Evolutionary conservation across 2,113 vertebrate species (phyloP), one percentile per base, ranked within the genome.

Genomic region (Poeciliopsis turrubarensis): DNA sequence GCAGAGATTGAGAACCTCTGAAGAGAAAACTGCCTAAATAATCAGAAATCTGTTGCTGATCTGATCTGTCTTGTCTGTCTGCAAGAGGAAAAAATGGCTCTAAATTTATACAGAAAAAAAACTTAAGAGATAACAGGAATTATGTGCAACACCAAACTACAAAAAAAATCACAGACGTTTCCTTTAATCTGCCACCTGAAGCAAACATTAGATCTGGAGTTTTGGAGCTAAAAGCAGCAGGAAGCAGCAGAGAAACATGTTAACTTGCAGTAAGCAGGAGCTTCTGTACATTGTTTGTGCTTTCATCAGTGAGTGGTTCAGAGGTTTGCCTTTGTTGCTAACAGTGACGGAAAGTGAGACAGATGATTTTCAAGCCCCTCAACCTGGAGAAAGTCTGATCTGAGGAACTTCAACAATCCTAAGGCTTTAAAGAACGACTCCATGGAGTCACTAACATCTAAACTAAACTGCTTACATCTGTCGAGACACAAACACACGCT

Each of bases 121-220:
- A 57, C 7, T 9, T 65, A 25, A 39, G 13, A 26, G 66, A 47
- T 5, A 68, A 26, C n/a, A 27, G 4, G 27, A n/a, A 67, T 17
- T 17, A 41, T 39, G 34, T 17, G n/a, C 57, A 62, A 44, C 29
- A 32, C 60, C 25, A 22, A 68, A 3, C 3, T 12, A 15, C 25
- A 30, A 54, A 30, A 54, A 30, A 9, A 29, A 15, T n/a, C 47
- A 75, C 25, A 60, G 62, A 47, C 34, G 6, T 62, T 17, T 41
- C 51, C 65, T 29, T 44, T 0, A 60, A 66, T 75, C 79, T 51
- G 73, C 73, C 77, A 37, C 77, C 71, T 64, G 68, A 68, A 68
- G 68, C 68, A 73, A 70, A 77, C 65, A 54, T 72, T 72, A 65
- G 30, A 62, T 63, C 34, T 76, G 31, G 51, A n/a, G 51, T n/a